Conservation (phyloP, 2,113 vertebrate genomes). For the Calyptommatus sinebrachiatus region DNA sequence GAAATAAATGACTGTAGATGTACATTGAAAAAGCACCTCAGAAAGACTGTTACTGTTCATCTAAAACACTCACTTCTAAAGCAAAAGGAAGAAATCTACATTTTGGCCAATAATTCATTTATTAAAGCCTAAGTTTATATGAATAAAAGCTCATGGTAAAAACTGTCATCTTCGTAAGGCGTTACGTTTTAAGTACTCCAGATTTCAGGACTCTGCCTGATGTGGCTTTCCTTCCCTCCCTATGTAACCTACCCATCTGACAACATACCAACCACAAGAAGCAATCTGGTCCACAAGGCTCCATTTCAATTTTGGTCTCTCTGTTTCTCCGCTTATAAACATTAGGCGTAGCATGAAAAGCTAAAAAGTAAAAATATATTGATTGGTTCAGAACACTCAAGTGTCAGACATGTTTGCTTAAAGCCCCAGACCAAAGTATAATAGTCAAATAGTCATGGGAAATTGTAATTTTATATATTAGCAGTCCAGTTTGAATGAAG, state of each 20-base stretch:
- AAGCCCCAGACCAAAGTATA: no score
- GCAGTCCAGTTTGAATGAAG: no score
- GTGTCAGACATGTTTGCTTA: no score
- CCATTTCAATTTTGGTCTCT: conserved; percentile 93
- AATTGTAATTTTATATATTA: no score
- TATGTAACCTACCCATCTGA: no score
- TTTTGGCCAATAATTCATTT: neutral
- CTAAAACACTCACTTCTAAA: neutral
- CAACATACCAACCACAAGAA: conserved; percentile 90
- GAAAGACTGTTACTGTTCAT: neutral
- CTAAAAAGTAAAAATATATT: conserved; percentile 69
- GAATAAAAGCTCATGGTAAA: neutral
- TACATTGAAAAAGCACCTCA: no score
- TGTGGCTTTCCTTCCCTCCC: neutral
- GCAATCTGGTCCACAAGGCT: conserved; percentile 92
- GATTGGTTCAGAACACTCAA: neutral
- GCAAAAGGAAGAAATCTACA: neutral
- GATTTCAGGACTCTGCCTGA: neutral
- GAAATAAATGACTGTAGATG: no score
- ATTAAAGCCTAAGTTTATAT: no score
- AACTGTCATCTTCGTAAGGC: neutral
- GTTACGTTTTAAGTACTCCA: neutral
- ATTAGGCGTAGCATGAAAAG: conserved; percentile 95
- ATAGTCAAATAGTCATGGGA: no score
- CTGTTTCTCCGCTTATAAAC: conserved; percentile 95